Percentiles rank a stretch among this genome's conserved stretches.
Conservation (phyloP, 2,888 invertebrate genomes). For the Archips xylosteana region DNA sequence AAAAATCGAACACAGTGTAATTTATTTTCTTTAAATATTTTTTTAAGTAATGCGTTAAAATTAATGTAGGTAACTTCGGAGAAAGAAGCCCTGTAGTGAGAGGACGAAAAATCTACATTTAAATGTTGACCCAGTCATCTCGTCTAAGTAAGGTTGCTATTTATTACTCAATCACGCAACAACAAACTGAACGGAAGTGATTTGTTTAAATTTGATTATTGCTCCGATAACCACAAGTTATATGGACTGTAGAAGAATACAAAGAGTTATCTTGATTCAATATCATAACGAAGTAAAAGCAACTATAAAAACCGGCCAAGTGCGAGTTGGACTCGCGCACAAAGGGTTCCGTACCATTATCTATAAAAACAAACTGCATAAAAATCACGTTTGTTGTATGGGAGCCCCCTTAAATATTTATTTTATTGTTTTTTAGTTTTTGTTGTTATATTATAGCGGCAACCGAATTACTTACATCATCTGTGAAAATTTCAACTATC, state of each 20-base stretch:
- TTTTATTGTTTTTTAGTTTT: too few relatives aligned
- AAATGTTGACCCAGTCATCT: slow-evolving; percentile 14
- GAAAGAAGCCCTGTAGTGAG: background rate
- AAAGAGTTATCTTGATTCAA: background rate
- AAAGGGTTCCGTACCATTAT: too few relatives aligned
- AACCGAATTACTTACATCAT: too few relatives aligned
- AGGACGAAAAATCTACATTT: background rate
- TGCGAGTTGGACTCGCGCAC: too few relatives aligned
- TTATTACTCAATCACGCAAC: slow-evolving; percentile 28
- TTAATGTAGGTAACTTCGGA: background rate
- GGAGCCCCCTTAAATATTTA: too few relatives aligned
- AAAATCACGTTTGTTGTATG: too few relatives aligned
- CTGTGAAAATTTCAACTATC: too few relatives aligned
- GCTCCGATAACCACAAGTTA: background rate
- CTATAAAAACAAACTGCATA: too few relatives aligned
- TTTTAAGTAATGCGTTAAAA: background rate
- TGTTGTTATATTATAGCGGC: too few relatives aligned
- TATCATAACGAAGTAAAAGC: background rate
- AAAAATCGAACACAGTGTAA: too few relatives aligned
- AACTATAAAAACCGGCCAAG: too few relatives aligned
- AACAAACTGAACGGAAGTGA: slow-evolving; percentile 19
- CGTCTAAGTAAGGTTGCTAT: slow-evolving; percentile 18
- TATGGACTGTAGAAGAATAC: background rate
- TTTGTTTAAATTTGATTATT: slow-evolving; percentile 29
- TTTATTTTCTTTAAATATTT: too few relatives aligned